A percentile compares a stretch with the other conserved stretches of the same genome.
phyloP scores from a whole-genome alignment of 2,888 invertebrate species.

The Acheta domesticus region DNA sequence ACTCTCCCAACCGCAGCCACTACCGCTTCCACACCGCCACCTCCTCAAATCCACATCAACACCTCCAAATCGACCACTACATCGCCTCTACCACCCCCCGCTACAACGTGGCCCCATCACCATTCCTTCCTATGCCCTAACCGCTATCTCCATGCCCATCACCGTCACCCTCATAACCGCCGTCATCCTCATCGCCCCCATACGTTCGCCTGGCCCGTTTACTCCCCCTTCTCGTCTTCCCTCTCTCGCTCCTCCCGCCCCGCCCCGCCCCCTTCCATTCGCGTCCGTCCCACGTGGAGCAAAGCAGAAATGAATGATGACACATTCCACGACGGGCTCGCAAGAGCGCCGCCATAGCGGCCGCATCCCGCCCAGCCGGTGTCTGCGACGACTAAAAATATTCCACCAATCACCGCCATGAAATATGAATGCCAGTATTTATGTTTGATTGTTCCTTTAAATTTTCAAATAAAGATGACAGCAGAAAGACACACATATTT shows the following conservation, averaged over 20 bases:
- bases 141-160: too few relatives aligned
- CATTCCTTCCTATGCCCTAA: too few relatives aligned
- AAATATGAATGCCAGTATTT: slow-evolving; percentile 3
- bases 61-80: too few relatives aligned
- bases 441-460: slow-evolving; percentile 18
- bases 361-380: slow-evolving; percentile 6
- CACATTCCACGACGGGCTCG: not conserved
- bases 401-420: slow-evolving; percentile 10
- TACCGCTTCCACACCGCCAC: too few relatives aligned
- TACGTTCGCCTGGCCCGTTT: too few relatives aligned
- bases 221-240: too few relatives aligned
- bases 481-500: slow-evolving; percentile 18
- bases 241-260: not conserved
- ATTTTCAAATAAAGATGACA: slow-evolving; percentile 18
- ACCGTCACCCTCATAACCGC: too few relatives aligned
- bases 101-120: too few relatives aligned
- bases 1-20: too few relatives aligned
- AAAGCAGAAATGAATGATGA: not conserved
- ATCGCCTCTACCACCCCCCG: too few relatives aligned
- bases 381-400: not conserved
- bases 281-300: not conserved
- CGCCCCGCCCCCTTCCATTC: not conserved
- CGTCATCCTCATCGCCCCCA: too few relatives aligned
- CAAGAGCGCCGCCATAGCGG: not conserved
- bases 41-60: too few relatives aligned